Evolutionary conservation across 2,113 vertebrate species (phyloP), one percentile per base, ranked within the genome.

Genomic region (Psephotus haematonotus): DNA sequence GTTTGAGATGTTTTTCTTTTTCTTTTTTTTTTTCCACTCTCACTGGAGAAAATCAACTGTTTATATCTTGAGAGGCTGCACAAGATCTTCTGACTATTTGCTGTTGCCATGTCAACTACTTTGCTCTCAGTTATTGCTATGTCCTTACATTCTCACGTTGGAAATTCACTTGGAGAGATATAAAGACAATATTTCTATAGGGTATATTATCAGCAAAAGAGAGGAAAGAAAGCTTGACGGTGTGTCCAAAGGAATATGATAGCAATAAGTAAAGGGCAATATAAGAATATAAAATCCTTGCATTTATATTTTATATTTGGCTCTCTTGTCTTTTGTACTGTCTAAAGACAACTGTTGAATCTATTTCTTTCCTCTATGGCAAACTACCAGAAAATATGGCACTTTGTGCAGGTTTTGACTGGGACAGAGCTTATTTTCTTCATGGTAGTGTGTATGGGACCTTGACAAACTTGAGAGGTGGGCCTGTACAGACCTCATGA

Each of bases 71-170:
- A 77, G 15, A 76, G 47, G n/a, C 47, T 33, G 25, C n/a, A 49
- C 31, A 82, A 91, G 70, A 81, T 85, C 52, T 88, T 84, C 35
- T 82, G 70, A 46, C 41, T 91, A 69, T 95, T 93, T 93, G 53
- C 87, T 53, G 91, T 95, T 97, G 84, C 93, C 71, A 93, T 95
- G 90, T 87, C 87, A 95, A 93, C 92, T 80, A 46, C 50, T 92
- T 80, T 86, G 25, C 24, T 47, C 64, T 75, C 52, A 35, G 67
- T 81, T 83, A 44, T 39, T 92, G 17, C 57, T 62, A 12, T 25
- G 23, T 65, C 37, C 41, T 69, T 79, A 60, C 10, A 53, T 55
- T 84, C 44, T 82, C 23, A 28, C 6, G 6, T 25, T 88, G 67
- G 31, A 95, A 82, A 82, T 79, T 75, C 84, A 60, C 39, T 68